A percentile compares a stretch with the other conserved stretches of the same genome.
These are phyloP conservation scores for Pseudomugil gertrudae DNA, from an alignment of 2,797 vertebrate genomes.

Conservation along the genomic window DNA sequence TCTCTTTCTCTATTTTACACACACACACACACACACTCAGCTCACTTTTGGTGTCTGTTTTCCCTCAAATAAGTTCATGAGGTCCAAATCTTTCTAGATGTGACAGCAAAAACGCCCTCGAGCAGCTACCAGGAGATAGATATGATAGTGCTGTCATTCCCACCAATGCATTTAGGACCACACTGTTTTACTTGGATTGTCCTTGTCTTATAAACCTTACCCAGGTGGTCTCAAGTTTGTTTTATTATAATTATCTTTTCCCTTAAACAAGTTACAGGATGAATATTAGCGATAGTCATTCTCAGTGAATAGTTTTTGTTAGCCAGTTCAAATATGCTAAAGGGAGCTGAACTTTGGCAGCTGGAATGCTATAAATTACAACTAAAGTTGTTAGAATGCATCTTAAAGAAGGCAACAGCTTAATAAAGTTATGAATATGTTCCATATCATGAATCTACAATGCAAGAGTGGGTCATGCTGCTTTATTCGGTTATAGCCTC, in stretches of 20 bases:
- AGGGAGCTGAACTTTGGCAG: not conserved
- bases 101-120: conserved; percentile 33
- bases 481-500: conserved; percentile 8
- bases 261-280: conserved; percentile 1
- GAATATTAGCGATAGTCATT: not conserved
- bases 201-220: conserved; percentile 17
- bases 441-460: not conserved
- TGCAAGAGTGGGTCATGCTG: not conserved
- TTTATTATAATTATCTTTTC: conserved; percentile 6
- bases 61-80: conserved; percentile 48
- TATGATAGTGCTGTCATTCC: conserved; percentile 21
- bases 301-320: not conserved
- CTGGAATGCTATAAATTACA: not conserved
- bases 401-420: not conserved
- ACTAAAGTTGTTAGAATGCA: not conserved
- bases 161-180: conserved; percentile 20
- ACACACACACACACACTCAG: conserved; percentile 4
- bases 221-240: conserved; percentile 43
- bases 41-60: conserved; percentile 47
- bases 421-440: not conserved
- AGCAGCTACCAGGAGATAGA: conserved; percentile 38
- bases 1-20: not conserved
- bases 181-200: conserved; percentile 52
- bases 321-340: not conserved
- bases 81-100: conserved; percentile 44